Evolutionary conservation across 2,113 vertebrate genomes (phyloP), one percentile per base, ranked within the genome.

Genomic region (Cacatua alba): DNA sequence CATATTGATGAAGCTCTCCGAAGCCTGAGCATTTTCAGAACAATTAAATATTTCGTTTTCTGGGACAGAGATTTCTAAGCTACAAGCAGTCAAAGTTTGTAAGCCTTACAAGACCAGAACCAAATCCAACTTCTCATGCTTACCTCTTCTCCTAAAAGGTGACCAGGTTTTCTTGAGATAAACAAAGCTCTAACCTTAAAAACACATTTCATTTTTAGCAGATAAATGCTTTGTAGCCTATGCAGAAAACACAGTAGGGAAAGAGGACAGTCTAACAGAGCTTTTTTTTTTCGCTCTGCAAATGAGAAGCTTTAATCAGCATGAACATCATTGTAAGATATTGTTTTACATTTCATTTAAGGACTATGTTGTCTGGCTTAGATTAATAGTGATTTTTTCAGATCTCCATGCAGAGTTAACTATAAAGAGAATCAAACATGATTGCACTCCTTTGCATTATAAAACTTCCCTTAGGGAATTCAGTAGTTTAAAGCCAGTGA

Each of bases 401-500:
- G 26, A 70, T 71, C 59, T 65, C 41, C 82, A 64, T 49, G 65
- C 51, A 68, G 55, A n/a, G 33, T 77, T 95, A 78, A 23, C 84
- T 92, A 77, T 91, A 89, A 92, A 79, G 35, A 84, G 94, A 91
- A 85, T 63, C 86, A 91, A 79, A 89, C 43, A 31, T 64, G 62
- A 92, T 92, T 96, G 74, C 80, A 49, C 35, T 94, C 83, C 74
- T 90, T 94, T 93, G 92, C 72, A 68, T 77, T 69, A n/a, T 41
- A 37, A 93, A 64, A 84, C n/a, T 92, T 93, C 91, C 90, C 95
- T 69, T 15, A 60, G 68, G 93, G 70, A 93, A 53, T 86, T 91
- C 74, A 83, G 82, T 67, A 86, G 48, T 92, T 90, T 82, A 95
- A 94, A 96, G 69, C 26, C 93, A 93, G 85, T 83, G 94, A 81